Base-by-base conservation (phyloP, 2,888 invertebrate genomes). In the Apotomis betuletana region DNA sequence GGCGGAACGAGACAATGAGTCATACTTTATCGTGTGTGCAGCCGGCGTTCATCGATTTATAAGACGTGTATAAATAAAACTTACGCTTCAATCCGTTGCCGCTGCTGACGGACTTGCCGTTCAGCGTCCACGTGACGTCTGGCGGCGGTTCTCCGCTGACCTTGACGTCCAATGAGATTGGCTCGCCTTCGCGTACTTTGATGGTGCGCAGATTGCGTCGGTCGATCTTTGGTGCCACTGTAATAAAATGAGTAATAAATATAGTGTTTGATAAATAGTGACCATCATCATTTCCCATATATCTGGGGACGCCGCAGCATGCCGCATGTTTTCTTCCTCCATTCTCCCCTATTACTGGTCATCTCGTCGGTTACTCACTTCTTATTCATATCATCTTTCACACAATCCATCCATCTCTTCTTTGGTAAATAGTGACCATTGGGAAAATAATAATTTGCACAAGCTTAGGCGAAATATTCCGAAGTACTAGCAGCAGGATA, bases 191-290 rank as follows among this genome's bases (percentile, higher is more conserved):
- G 83, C 97, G 98, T 12, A 99, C 96, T 75, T 96, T 97, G 79
- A 99, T 95, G 70, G 97, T 96, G 70, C 96, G 96, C 74, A 99
- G 94, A 89, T 97, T 97, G 80, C 96, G 96, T 15, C 98, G 95
- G 88, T 99, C 98, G 90, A 99, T 99, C 94, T 97, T 98, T 0
- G 99, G 99, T 76, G 99, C 97, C 94, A 99, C 98, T 98, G 90
- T 41, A 85, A 46, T 59, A 44, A 9, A 3, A 54, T 44, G 0
- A 44, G 44, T 44, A 44, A 44, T 49, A 49, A 9, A 49, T 49
- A 8, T 10, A 49, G 8, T 3, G 49, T 49, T 9, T 49, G 5
- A 41, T 41, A 1, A 41, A 41, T 41, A 41, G 5, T 41, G 41
- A 6, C 41, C 6, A 41, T 41, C n/a, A n/a, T n/a, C n/a, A n/a